Percentiles rank a stretch among this genome's conserved stretches.
These are phyloP conservation scores for Chrysemys picta DNA, from an alignment of 2,113 vertebrate species.

Conservation along the genomic window DNA sequence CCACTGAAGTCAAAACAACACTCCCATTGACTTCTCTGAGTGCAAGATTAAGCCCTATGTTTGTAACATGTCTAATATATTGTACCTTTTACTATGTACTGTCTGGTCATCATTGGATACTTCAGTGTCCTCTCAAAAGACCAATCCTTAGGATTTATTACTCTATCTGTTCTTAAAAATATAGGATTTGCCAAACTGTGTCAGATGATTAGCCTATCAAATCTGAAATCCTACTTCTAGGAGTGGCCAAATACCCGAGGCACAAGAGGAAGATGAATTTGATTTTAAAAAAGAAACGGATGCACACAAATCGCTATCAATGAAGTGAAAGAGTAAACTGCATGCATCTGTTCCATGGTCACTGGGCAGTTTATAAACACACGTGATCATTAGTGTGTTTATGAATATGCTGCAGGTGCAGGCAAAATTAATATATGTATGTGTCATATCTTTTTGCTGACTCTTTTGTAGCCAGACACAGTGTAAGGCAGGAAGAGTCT, in stretches of 20 bases:
- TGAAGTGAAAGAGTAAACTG: background rate
- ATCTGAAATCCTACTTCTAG: fast-evolving
- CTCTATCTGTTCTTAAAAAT: background rate
- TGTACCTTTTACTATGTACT: too few relatives aligned
- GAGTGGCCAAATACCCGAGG: background rate
- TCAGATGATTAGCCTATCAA: fast-evolving
- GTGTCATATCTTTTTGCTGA: fast-evolving
- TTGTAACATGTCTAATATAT: too few relatives aligned
- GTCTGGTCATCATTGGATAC: too few relatives aligned
- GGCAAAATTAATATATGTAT: fast-evolving
- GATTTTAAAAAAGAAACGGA: background rate
- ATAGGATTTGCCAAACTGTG: background rate
- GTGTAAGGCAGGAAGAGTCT: background rate
- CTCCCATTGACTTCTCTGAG: background rate
- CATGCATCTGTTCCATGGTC: fast-evolving
- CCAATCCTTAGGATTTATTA: too few relatives aligned
- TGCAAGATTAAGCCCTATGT: background rate
- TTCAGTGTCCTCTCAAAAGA: background rate
- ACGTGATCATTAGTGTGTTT: fast-evolving
- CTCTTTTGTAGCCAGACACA: fast-evolving
- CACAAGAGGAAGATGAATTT: background rate
- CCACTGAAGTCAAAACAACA: background rate
- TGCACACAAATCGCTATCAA: fast-evolving
- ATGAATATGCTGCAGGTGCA: fast-evolving
- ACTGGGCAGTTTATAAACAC: background rate